Conservation (phyloP, 2,113 vertebrate genomes). For the Tautogolabrus adspersus region DNA sequence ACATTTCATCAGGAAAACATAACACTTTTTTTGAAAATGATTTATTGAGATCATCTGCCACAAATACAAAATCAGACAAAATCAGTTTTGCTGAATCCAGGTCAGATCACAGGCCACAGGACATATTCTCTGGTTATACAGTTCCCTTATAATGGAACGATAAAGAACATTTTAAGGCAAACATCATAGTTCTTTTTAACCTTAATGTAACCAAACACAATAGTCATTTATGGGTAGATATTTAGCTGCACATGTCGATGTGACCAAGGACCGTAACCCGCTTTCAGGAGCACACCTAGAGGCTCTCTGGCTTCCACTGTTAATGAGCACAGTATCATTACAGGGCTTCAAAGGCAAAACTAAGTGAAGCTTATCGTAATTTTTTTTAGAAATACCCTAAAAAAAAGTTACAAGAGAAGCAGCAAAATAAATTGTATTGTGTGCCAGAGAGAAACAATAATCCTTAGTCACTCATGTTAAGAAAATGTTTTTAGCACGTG, state of each 20-base stretch:
- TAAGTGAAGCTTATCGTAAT: not conserved
- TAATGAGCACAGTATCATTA: not conserved
- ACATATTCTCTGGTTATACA: not conserved
- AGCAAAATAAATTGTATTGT: not conserved
- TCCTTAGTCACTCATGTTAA: not conserved
- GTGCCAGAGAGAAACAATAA: not conserved
- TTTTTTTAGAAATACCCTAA: not conserved
- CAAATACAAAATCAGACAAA: slow-evolving; percentile 34
- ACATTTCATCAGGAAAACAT: not conserved
- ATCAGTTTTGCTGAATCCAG: not conserved
- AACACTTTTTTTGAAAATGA: not conserved
- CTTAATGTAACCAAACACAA: not conserved
- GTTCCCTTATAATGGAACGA: slow-evolving; percentile 19
- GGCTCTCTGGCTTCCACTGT: not conserved
- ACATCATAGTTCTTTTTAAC: not conserved
- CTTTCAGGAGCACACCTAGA: slow-evolving; percentile 29
- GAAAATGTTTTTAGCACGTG: not conserved
- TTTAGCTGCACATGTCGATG: slow-evolving; percentile 5
- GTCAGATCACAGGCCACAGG: not conserved
- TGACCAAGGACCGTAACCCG: not conserved
- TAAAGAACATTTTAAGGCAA: slow-evolving; percentile 35
- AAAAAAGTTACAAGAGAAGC: not conserved
- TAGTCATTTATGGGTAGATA: slow-evolving; percentile 3
- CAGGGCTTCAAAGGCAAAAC: slow-evolving; percentile 14
- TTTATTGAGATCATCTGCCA: slow-evolving; percentile 43